phyloP scores from a whole-genome alignment of 2,797 vertebrate genomes.

The Enteromius anoplus region DNA sequence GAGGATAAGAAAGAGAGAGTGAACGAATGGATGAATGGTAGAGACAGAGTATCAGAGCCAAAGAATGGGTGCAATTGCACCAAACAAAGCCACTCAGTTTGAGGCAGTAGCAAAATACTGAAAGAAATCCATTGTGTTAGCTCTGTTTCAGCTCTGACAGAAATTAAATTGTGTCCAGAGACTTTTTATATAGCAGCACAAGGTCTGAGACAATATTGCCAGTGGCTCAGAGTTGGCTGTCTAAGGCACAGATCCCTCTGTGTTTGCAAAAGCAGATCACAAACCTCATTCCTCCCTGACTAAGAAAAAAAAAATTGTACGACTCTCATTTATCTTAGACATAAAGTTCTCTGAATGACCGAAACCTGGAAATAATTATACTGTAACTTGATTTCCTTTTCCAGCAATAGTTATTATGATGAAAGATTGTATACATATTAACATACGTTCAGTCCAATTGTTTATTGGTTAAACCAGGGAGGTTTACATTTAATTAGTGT shows the following conservation, averaged over 20 bases:
- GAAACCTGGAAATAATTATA: constrained; percentile 46
- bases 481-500: constrained; percentile 28
- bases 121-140: constrained; percentile 78
- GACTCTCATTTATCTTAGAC: constrained; percentile 52
- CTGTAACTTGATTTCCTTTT: constrained; percentile 45
- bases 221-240: constrained; percentile 60
- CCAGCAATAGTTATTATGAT: constrained; percentile 29
- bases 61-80: constrained; percentile 18
- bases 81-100: constrained; percentile 71
- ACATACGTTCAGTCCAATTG: not conserved
- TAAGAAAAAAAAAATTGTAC: constrained; percentile 48
- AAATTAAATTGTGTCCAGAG: constrained; percentile 81
- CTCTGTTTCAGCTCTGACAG: constrained; percentile 75
- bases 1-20: constrained; percentile 5
- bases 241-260: constrained; percentile 62
- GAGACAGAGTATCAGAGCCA: constrained; percentile 32
- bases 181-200: constrained; percentile 77
- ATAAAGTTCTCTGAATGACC: constrained; percentile 39
- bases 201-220: constrained; percentile 73
- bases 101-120: constrained; percentile 65
- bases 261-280: constrained; percentile 65
- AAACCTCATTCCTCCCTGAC: constrained; percentile 61
- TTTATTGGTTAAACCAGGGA: constrained; percentile 18
- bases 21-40: constrained; percentile 13
- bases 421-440: constrained; percentile 31